Conservation (phyloP, 2,113 vertebrate species). For the Stercorarius parasiticus region DNA sequence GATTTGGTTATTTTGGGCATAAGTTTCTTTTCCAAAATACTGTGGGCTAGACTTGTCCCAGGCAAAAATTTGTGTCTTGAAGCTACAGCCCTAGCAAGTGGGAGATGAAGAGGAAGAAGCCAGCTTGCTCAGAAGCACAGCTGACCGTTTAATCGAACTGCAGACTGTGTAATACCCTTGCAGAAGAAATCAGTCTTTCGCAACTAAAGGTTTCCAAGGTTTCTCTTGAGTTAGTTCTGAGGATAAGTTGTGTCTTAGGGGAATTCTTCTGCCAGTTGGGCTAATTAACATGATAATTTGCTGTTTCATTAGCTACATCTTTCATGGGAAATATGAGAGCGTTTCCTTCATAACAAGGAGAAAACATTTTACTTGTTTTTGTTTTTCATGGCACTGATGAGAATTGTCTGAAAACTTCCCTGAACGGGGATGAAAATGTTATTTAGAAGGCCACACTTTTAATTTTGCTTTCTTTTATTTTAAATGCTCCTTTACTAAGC, state of each 20-base stretch:
- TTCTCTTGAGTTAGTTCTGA: not conserved
- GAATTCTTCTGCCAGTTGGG: not conserved
- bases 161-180: not conserved
- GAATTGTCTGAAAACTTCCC: not conserved
- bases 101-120: not conserved
- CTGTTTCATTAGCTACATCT: constrained; percentile 30
- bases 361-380: not conserved
- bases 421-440: not conserved
- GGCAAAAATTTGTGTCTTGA: not conserved
- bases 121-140: not conserved
- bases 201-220: not conserved
- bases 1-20: not conserved
- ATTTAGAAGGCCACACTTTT: not conserved
- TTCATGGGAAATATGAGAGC: not conserved
- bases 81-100: not conserved
- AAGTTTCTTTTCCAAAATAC: not conserved
- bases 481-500: not conserved
- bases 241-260: not conserved
- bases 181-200: not conserved
- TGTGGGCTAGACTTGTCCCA: not conserved
- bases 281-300: constrained; percentile 46
- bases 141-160: not conserved
- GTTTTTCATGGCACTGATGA: not conserved
- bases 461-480: not conserved
- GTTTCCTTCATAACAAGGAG: not conserved